Evolutionary conservation across 1,140 invertebrate species (phyloP).

Genomic region (Drosophila takahashii): DNA sequence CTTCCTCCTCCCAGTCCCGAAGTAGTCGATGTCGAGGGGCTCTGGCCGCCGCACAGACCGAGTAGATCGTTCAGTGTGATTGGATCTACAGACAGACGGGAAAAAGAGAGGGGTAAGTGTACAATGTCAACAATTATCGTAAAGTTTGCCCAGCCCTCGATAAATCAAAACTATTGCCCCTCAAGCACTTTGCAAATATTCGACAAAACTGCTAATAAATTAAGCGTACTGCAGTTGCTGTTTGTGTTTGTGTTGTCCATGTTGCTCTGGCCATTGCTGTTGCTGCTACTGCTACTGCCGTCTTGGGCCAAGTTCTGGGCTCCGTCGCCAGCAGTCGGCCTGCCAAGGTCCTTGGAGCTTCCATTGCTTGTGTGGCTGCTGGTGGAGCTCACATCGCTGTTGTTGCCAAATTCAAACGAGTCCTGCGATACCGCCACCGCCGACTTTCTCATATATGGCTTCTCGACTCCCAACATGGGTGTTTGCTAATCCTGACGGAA

Average conservation of each 20-base stretch:
- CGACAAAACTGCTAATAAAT: slow-evolving; percentile 71
- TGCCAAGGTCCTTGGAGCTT: slow-evolving; percentile 47
- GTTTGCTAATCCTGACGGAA: background rate
- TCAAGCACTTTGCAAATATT: slow-evolving; percentile 79
- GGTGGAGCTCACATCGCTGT: slow-evolving; percentile 9
- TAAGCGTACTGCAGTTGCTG: slow-evolving; percentile 76
- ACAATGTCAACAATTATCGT: slow-evolving; percentile 68
- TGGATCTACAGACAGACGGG: slow-evolving; percentile 63
- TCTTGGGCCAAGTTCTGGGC: slow-evolving; percentile 62
- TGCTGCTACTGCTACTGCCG: slow-evolving; percentile 33
- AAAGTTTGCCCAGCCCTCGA: slow-evolving; percentile 68
- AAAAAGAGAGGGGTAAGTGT: slow-evolving; percentile 14
- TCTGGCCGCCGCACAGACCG: slow-evolving; percentile 66
- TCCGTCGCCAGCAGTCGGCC: slow-evolving; percentile 55
- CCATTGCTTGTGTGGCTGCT: slow-evolving; percentile 25
- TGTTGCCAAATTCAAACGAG: slow-evolving; percentile 54
- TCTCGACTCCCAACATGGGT: slow-evolving; percentile 58
- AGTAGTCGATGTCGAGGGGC: slow-evolving; percentile 3
- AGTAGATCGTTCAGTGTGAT: slow-evolving; percentile 81
- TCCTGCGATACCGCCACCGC: slow-evolving; percentile 57
- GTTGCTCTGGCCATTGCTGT: slow-evolving; percentile 20
- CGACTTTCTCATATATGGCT: slow-evolving; percentile 62
- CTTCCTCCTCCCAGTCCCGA: background rate
- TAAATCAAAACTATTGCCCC: slow-evolving; percentile 78
- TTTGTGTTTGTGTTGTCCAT: slow-evolving; percentile 57